Conservation (phyloP, 1,140 invertebrate genomes). For the Araneus ventricosus region DNA sequence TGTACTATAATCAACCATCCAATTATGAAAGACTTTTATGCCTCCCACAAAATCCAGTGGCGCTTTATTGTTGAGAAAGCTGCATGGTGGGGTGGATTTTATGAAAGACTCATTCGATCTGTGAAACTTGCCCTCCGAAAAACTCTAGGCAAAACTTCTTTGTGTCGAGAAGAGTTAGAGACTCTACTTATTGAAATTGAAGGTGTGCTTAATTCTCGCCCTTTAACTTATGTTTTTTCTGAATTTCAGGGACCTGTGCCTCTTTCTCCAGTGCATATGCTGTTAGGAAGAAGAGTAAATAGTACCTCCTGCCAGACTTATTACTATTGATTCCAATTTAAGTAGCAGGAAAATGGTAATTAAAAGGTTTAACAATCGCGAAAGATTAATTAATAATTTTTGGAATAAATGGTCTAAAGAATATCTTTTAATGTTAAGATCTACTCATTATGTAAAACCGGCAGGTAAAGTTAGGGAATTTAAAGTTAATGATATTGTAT, state of each 20-base stretch:
- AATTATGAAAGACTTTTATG: conserved; percentile 12
- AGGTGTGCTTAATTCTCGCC: background rate
- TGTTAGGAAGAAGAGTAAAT: background rate
- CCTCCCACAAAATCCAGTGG: background rate
- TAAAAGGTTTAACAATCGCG: conserved; percentile 33
- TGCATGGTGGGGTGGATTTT: conserved; percentile 54
- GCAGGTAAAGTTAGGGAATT: background rate
- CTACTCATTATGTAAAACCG: background rate
- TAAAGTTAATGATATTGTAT: background rate
- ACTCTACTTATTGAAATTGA: conserved; percentile 52
- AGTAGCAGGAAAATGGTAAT: background rate
- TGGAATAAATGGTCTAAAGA: conserved; percentile 8
- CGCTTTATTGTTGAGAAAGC: conserved; percentile 32
- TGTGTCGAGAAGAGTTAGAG: background rate
- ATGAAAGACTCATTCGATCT: conserved; percentile 19
- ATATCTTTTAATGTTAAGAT: conserved; percentile 3
- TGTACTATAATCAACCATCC: conserved; percentile 6
- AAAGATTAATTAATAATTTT: background rate
- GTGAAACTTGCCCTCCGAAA: conserved; percentile 44
- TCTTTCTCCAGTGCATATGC: background rate
- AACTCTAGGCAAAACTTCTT: background rate
- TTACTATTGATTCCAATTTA: background rate
- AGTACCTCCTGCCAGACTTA: background rate
- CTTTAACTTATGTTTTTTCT: background rate
- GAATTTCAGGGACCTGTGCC: background rate